These are phyloP conservation scores for Aulostomus chinensis DNA, from an alignment of 2,797 vertebrate species.

Conservation along the genomic window DNA sequence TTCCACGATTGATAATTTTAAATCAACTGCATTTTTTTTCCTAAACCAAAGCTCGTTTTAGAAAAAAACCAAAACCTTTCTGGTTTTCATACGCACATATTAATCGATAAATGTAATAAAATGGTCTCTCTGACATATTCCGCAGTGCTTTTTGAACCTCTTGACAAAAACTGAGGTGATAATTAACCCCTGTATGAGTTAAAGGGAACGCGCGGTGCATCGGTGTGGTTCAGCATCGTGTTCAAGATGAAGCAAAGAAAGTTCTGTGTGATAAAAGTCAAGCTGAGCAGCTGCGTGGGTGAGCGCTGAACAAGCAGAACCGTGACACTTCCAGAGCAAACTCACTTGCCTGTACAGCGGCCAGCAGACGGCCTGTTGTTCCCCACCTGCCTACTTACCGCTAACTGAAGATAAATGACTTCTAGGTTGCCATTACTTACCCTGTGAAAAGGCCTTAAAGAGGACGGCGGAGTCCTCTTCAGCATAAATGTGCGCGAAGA, in stretches of 20 bases:
- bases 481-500: constrained; percentile 54
- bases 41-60: too few species aligned
- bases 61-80: too few species aligned
- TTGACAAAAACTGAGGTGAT: too few species aligned
- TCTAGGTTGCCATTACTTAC: constrained; percentile 58
- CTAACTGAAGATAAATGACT: constrained; percentile 66
- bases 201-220: too few species aligned
- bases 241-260: constrained; percentile 45
- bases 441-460: constrained; percentile 57
- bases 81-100: too few species aligned
- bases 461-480: constrained; percentile 38
- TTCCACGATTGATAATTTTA: too few species aligned
- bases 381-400: constrained; percentile 58
- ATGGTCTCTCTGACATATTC: too few species aligned
- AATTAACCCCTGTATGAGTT: too few species aligned
- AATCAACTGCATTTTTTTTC: too few species aligned
- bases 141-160: too few species aligned
- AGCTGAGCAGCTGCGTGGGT: constrained; percentile 43
- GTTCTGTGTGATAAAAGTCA: constrained; percentile 39
- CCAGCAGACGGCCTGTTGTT: constrained; percentile 50
- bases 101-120: too few species aligned
- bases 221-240: constrained; percentile 9
- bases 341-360: constrained; percentile 29
- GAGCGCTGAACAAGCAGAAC: constrained; percentile 56
- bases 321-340: constrained; percentile 62